Base-by-base conservation (phyloP, 2,888 invertebrate species). In the Hirtodrosophila histrioides region DNA sequence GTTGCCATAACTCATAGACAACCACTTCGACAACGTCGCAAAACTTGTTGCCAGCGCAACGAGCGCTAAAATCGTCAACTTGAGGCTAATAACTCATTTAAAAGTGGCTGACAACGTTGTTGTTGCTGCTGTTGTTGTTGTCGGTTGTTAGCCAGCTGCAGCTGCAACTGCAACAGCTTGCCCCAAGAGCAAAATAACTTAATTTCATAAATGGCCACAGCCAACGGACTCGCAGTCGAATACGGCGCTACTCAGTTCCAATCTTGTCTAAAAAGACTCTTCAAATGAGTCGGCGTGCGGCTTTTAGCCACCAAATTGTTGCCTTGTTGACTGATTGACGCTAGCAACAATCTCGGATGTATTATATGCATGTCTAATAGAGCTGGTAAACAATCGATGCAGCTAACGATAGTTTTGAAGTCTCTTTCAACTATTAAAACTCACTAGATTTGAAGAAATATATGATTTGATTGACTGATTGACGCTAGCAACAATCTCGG, bases 161-260 rank as follows among this genome's bases (percentile, higher is more conserved):
- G 64, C 62, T 48, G 74, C 68, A 31, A 31, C 31, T 6, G 31
- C 31, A 31, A 31, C 31, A 31, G 36, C 60, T 78, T 69, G 79
- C 88, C 89, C 87, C 89, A 78, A 80, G 89, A 86, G 90, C 86
- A 86, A 89, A 89, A 89, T 89, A 89, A 90, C 90, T 89, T 89
- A 85, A 89, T 89, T 89, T 90, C 83, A 89, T 85, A 89, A 90
- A 89, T 90, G 89, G 88, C 88, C 75, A 90, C 68, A 51, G 71
- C 62, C 62, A 75, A 48, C 69, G 41, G 51, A 45, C 40, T 6
- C 37, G 7, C 31, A 31, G 7, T 31, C 31, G 31, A 31, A 31
- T 31, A 31, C 31, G 31, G 43, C n/a, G 12, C 43, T 40, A 12
- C 44, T 37, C 23, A 3, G 46, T 17, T 31, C 17, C 49, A 37